phyloP scores from a whole-genome alignment of 2,888 invertebrate genomes.

The Autographa pulchrina region DNA sequence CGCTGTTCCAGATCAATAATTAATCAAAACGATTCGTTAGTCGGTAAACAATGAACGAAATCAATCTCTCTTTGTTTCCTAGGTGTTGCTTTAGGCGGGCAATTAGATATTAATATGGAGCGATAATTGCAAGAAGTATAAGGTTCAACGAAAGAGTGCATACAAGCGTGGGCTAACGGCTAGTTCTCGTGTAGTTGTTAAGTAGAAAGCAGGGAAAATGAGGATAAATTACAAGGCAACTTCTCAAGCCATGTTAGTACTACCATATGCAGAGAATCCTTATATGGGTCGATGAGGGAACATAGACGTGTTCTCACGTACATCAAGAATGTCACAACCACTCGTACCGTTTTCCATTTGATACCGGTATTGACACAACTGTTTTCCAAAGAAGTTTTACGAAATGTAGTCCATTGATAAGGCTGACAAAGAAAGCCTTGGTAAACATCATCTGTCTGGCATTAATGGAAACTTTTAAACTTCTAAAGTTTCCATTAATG shows the following conservation, averaged over 20 bases:
- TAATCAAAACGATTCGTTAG: slow-evolving; percentile 71
- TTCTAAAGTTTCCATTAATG: background rate
- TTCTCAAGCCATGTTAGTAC: slow-evolving; percentile 62
- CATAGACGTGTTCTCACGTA: slow-evolving; percentile 78
- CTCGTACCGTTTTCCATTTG: slow-evolving; percentile 61
- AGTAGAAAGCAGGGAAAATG: slow-evolving; percentile 77
- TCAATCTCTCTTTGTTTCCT: slow-evolving; percentile 37
- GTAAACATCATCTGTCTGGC: background rate
- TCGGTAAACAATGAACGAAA: slow-evolving; percentile 58
- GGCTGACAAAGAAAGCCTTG: slow-evolving; percentile 3
- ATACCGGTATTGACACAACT: slow-evolving; percentile 61
- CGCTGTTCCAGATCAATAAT: slow-evolving; percentile 67
- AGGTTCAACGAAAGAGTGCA: slow-evolving; percentile 16
- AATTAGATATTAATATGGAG: slow-evolving; percentile 33
- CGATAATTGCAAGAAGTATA: slow-evolving; percentile 43
- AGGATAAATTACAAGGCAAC: slow-evolving; percentile 68
- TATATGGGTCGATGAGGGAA: slow-evolving; percentile 72
- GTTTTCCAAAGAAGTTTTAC: slow-evolving; percentile 41
- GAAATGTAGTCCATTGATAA: slow-evolving; percentile 20
- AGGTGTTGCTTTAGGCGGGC: slow-evolving; percentile 26
- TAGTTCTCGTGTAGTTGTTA: slow-evolving; percentile 57
- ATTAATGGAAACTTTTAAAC: background rate
- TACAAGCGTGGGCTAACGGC: slow-evolving; percentile 27
- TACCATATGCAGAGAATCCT: slow-evolving; percentile 73
- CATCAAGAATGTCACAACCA: slow-evolving; percentile 63